Conservation (phyloP, 2,888 invertebrate genomes). For the Chironomus tentans region DNA sequence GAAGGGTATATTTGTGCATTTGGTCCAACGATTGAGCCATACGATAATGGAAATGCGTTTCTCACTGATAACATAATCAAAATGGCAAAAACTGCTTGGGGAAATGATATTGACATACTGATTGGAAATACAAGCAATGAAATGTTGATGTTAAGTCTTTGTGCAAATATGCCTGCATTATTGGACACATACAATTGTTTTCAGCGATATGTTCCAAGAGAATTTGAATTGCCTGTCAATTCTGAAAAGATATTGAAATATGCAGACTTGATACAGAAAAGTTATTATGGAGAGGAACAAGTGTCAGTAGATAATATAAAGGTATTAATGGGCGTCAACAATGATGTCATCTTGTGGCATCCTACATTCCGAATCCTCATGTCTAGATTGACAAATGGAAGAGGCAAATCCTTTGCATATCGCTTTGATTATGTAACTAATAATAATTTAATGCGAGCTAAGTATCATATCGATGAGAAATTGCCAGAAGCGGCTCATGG, state of each 20-base stretch:
- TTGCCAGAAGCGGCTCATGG: constrained; percentile 36
- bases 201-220: constrained; percentile 4
- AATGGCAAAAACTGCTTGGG: constrained; percentile 36
- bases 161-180: not conserved
- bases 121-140: constrained; percentile 39
- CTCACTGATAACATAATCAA: constrained; percentile 33
- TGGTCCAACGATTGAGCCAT: constrained; percentile 40
- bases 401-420: constrained; percentile 38
- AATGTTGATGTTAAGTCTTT: too few relatives aligned
- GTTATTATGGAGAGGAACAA: not conserved
- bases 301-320: not conserved
- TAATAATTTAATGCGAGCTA: constrained; percentile 31
- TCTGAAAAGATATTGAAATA: not conserved
- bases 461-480: not conserved
- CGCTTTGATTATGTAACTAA: constrained; percentile 40
- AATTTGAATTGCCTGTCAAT: not conserved
- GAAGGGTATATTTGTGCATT: constrained; percentile 33
- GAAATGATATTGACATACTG: constrained; percentile 37
- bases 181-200: not conserved
- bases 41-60: constrained; percentile 36
- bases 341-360: constrained; percentile 39
- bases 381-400: constrained; percentile 32
- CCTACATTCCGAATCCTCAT: constrained; percentile 36
- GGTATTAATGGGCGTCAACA: constrained; percentile 31
- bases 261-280: not conserved